Conservation (phyloP, 2,888 invertebrate genomes). For the Hedya salicella region DNA sequence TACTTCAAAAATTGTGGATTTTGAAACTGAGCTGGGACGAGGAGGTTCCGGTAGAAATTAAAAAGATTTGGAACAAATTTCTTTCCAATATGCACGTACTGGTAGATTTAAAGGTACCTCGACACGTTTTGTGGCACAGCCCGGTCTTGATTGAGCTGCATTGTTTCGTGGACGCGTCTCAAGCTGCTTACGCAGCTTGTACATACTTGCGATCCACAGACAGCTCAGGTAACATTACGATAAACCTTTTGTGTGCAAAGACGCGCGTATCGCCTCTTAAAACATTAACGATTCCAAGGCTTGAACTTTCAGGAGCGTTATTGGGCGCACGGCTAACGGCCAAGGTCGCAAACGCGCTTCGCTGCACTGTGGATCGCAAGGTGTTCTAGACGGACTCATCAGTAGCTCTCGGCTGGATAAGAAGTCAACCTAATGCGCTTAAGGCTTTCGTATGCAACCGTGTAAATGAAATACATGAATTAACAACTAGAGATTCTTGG, state of each 20-base stretch:
- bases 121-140: no score
- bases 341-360: background rate
- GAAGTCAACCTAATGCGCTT: background rate
- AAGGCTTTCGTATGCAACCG: constrained; percentile 2
- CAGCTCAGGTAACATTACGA: background rate
- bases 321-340: constrained; percentile 28
- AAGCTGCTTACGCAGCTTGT: constrained; percentile 40
- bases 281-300: constrained; percentile 45
- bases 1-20: constrained; percentile 30
- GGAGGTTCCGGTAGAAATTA: constrained; percentile 26
- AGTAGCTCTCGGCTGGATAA: constrained; percentile 1
- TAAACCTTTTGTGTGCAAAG: constrained; percentile 46
- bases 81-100: background rate
- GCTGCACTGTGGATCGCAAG: background rate
- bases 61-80: constrained; percentile 20
- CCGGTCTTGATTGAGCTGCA: constrained; percentile 35
- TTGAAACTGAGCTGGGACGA: constrained; percentile 43
- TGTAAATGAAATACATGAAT: constrained; percentile 10
- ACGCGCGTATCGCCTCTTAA: constrained; percentile 46
- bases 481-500: background rate
- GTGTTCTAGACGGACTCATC: constrained; percentile 5
- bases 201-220: constrained; percentile 40
- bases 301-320: constrained; percentile 46
- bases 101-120: no score
- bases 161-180: constrained; percentile 45